These are phyloP conservation scores for Cephus nigrinus DNA, from an alignment of 2,888 invertebrate species.

Conservation along the genomic window DNA sequence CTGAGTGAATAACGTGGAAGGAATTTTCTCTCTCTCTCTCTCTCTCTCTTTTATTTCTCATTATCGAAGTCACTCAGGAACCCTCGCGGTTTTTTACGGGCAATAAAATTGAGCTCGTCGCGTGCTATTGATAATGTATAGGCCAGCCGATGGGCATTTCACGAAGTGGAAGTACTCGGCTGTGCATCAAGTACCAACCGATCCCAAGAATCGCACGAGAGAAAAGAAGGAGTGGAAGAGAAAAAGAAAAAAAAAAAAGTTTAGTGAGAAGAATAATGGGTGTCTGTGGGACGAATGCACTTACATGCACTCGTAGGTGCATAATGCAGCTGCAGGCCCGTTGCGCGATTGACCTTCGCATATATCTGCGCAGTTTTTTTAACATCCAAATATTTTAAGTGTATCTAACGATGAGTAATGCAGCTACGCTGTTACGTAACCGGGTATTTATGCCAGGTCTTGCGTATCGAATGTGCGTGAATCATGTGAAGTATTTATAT, in stretches of 20 bases:
- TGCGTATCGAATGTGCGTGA: conserved; percentile 5
- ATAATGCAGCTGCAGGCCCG: background rate
- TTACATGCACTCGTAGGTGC: background rate
- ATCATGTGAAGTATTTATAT: conserved; percentile 2
- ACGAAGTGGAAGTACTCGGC: background rate
- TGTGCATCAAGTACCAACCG: background rate
- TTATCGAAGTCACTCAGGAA: background rate
- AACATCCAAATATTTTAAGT: conserved; percentile 14
- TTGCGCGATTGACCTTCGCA: conserved; percentile 18
- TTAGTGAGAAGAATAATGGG: background rate
- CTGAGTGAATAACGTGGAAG: background rate
- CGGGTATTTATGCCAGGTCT: conserved; percentile 6
- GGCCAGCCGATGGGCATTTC: background rate
- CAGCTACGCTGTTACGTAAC: conserved; percentile 6
- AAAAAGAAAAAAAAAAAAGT: background rate
- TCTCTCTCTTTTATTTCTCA: background rate
- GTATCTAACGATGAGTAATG: conserved; percentile 4
- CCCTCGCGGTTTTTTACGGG: background rate
- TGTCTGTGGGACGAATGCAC: background rate
- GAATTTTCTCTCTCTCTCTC: background rate
- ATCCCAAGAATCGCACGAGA: background rate
- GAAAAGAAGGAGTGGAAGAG: background rate
- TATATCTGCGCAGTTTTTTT: conserved; percentile 20
- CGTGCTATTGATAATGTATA: background rate
- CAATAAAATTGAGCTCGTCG: background rate